Base-by-base conservation (phyloP, 2,888 invertebrate species). In the Drosophila kambysellisi region DNA sequence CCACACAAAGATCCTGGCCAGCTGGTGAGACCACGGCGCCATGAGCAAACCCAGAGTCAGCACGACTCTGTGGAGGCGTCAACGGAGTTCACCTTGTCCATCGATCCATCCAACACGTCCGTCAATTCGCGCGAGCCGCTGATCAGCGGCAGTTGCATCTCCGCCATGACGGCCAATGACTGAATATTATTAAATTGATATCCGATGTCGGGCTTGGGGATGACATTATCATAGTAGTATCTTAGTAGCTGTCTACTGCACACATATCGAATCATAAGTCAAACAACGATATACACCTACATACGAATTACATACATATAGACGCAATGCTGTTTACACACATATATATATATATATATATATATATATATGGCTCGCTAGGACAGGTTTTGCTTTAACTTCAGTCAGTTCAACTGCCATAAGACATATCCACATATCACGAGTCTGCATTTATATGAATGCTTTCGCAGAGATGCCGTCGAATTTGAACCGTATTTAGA, bases 1-100 rank as follows among this genome's bases (percentile, higher is more conserved):
- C 92, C 89, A 65, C 90, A 87, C 70, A 92, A 92, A 56, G 91
- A 91, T 79, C 86, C 91, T n/a, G 94, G 60, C 93, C 95, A 87
- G 90, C 93, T 60, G 56, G 83, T 83, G 12, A 92, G 92, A 52
- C 93, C 94, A 2, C 92, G 94, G 29, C 93, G 94, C 15, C 95
- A 95, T 88, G 95, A 95, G 80, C 94, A 94, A 71, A 95, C 95
- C 3, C 95, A 95, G 89, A 95, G 95, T 57, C 95, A 95, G 77
- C 95, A 95, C 79, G 95, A 94, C 81, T 94, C 94, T 39, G 94
- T 94, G 33, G 94, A 94, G 81, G 91, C 92, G 9, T 90, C 92
- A 8, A 88, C 91, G 12, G 92, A 92, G 70, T 92, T 92, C 66
- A 91, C 91, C n/a, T 78, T 92, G 51, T 91, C 92, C 76, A 91